Base-by-base conservation (phyloP, 2,797 vertebrate genomes). In the Hafferia zeledoni region DNA sequence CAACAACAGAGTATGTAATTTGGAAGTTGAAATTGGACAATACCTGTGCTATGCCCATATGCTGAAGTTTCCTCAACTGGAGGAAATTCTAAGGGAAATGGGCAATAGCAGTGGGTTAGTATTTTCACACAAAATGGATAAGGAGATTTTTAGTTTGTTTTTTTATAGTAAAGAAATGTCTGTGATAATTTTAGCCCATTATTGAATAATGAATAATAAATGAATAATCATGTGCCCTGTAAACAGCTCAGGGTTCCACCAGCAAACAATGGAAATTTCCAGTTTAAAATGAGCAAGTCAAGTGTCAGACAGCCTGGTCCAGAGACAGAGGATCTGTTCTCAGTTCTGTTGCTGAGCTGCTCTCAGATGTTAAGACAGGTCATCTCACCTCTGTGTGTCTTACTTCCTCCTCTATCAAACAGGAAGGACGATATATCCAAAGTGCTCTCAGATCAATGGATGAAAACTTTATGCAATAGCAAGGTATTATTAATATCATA, bases 361-460 rank as follows among this genome's bases (percentile, higher is more conserved):
- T 83, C 35, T 83, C 72, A 47, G 39, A 17, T 47, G 17, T 55
- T 69, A 71, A 41, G 49, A 24, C 23, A 55, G 69, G 39, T 63
- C 53, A 57, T 37, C 64, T 86, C 50, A 46, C 31, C 6, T 47
- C 57, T 55, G 44, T 11, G 20, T 72, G 50, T 61, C 56, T 93
- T 69, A 60, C n/a, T 44, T 87, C 85, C 49, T 30, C 56, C 67
- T 83, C 70, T 71, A 27, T 77, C 61, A 90, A 95, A 61, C 47
- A 61, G 69, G 22, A 72, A 63, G 19, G 52, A 61, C 50, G n/a
- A 68, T 80, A 17, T 28, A 27, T 25, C 43, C 93, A 35, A 90
- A 89, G 67, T 83, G 49, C 28, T 93, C 95, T 80, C 83, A 85
- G 56, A 92, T 93, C 86, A 94, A 86, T 90, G 83, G 52, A 39